Evolutionary conservation across 2,888 invertebrate species (phyloP), one percentile per base, ranked within the genome.

Genomic region (Mythimna lalbum): DNA sequence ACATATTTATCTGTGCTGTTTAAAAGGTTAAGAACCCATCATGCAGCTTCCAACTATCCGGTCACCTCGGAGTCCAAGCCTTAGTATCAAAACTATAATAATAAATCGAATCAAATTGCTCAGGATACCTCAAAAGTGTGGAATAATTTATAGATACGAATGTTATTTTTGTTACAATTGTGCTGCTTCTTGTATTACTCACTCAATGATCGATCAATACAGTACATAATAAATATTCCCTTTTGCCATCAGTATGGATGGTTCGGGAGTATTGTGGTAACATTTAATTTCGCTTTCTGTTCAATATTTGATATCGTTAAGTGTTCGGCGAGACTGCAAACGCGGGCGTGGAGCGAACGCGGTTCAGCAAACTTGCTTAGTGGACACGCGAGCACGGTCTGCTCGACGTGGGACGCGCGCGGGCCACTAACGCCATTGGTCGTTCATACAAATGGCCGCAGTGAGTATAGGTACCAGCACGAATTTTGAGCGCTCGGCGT

Each of bases 261-360:
- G 52, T 59, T 49, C 39, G 59, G 53, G 55, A 69, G 56, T 61
- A 69, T 43, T 59, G 60, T 10, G 49, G 60, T 69, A 74, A 73
- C 74, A 82, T 74, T 82, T 76, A 74, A 82, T 76, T 76, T 85
- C 49, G 52, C 62, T 56, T 68, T 67, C 61, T 43, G 59, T 72
- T 70, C 69, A n/a, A 63, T 69, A 49, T 68, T 71, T 72, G 81
- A 84, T 78, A 70, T 75, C 68, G 73, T 75, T 64, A 75, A 63
- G 33, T 33, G 33, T 33, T 33, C 33, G 33, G 33, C 33, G 9
- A 33, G 33, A 33, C 33, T 33, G 33, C 33, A 33, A 33, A 33
- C 9, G 33, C 33, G 33, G 33, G 33, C 33, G 0, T 1, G 33
- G 33, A 33, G 33, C 33, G 33, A 9, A 9, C 33, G 33, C 33